Base-by-base conservation (phyloP, 2,797 vertebrate species). In the Caiman crocodilus region DNA sequence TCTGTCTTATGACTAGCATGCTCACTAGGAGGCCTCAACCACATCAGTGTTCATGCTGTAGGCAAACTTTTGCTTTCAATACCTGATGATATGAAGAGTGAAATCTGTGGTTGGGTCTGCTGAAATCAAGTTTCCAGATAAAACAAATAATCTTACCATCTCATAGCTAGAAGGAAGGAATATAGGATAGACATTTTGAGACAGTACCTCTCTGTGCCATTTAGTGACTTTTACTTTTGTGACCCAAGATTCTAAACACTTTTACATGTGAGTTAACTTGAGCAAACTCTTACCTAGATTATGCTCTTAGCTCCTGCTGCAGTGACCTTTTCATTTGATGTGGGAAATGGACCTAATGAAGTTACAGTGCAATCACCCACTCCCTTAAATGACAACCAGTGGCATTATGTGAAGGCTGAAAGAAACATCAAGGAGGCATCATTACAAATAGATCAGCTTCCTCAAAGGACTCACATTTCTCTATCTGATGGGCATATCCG, bases 251-350 rank as follows among this genome's bases (percentile, higher is more conserved):
- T 73, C 21, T 65, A 61, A 80, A 26, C 32, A 84, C 59, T 65
- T 42, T 87, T 90, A 67, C 25, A 13, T 79, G 6, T 35, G 17
- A 94, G 88, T 61, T 82, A 78, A 79, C 76, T 73, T 5, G 20
- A 88, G 69, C 77, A 55, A 23, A 17, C 35, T 61, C 67, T 82
- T 60, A 1, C 61, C 60, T 28, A 35, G 89, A 15, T 93, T 6
- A 30, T 67, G 57, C 92, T 96, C 92, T 56, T 97, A 99, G 99
- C 99, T 79, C 98, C 99, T 3, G 97, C 95, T 3, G 98, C 98
- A 90, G 99, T 99, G 76, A 92, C 98, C 25, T 99, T 99, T 97
- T 99, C 99, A 59, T 99, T 99, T 26, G 99, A 99, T 2, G 99
- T 99, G 97, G 99, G 99, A 9, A 99, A 99, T 55, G 99, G 99